These are phyloP conservation scores for Cephalopholis sonnerati DNA, from an alignment of 2,113 vertebrate genomes.

Conservation along the genomic window DNA sequence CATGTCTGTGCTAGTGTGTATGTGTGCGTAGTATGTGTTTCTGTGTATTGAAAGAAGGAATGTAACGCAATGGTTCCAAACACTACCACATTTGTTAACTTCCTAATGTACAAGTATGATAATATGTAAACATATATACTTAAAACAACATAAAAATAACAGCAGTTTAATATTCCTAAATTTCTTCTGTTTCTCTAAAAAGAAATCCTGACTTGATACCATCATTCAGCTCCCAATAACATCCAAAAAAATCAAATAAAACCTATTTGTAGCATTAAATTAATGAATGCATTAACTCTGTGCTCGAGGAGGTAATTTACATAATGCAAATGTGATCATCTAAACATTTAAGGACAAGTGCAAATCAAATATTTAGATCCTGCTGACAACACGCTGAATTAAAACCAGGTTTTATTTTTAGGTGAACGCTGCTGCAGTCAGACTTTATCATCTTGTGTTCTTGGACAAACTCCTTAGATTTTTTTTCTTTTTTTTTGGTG, in stretches of 20 bases:
- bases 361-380: slow-evolving; percentile 17
- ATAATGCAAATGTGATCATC: slow-evolving; percentile 14
- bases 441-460: slow-evolving; percentile 27
- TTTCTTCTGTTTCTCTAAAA: not conserved
- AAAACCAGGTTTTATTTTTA: slow-evolving; percentile 26
- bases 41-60: not conserved
- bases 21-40: not conserved
- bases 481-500: slow-evolving; percentile 6
- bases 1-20: not conserved
- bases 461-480: slow-evolving; percentile 19
- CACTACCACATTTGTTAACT: not conserved
- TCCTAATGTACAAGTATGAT: not conserved
- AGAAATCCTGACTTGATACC: not conserved
- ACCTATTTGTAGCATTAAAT: not conserved
- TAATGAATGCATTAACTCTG: not conserved
- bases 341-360: slow-evolving; percentile 6
- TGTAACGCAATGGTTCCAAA: not conserved
- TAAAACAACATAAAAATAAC: not conserved
- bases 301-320: slow-evolving; percentile 13
- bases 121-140: not conserved
- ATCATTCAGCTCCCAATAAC: not conserved
- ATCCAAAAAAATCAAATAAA: slow-evolving; percentile 5
- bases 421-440: slow-evolving; percentile 1
- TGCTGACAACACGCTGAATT: slow-evolving; percentile 17
- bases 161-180: not conserved